phyloP scores from a whole-genome alignment of 2,888 invertebrate genomes.

The Eurytoma adleriae region DNA sequence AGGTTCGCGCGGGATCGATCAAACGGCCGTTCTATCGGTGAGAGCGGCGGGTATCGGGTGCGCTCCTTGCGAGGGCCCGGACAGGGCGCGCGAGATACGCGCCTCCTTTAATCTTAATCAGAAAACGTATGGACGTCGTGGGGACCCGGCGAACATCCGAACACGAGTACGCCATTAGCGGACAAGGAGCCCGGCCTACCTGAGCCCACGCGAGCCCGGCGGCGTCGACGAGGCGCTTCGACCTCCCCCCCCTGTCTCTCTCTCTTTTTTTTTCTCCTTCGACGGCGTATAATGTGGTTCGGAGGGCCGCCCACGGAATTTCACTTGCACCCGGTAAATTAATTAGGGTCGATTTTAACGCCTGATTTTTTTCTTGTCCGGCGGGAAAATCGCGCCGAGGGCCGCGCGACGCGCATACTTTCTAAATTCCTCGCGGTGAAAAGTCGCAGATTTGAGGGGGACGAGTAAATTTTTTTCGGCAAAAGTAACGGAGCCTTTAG shows the following conservation, averaged over 20 bases:
- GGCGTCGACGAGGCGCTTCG: slow-evolving; percentile 15
- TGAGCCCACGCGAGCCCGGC: slow-evolving; percentile 57
- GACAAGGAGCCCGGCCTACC: slow-evolving; percentile 72
- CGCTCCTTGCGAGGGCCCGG: neutral
- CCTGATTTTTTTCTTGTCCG: too few relatives aligned
- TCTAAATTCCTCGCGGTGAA: too few relatives aligned
- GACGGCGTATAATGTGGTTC: neutral
- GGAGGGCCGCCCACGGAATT: slow-evolving; percentile 10
- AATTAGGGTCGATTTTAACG: too few relatives aligned
- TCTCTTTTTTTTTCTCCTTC: too few relatives aligned
- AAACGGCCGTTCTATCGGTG: neutral
- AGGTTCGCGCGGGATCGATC: too few relatives aligned
- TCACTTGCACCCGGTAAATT: neutral
- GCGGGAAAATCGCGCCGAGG: too few relatives aligned
- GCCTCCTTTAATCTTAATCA: slow-evolving; percentile 75
- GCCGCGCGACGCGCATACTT: too few relatives aligned
- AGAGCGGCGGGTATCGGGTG: neutral
- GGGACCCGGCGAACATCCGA: slow-evolving; percentile 69
- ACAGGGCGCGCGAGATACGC: slow-evolving; percentile 66
- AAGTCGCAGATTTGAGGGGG: too few relatives aligned
- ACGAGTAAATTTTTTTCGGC: too few relatives aligned
- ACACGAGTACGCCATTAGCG: slow-evolving; percentile 75
- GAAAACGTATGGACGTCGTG: slow-evolving; percentile 73
- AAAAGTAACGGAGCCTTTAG: too few relatives aligned
- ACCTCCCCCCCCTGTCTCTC: neutral